Conservation (phyloP, 2,113 vertebrate species). For the Cinclus cinclus region DNA sequence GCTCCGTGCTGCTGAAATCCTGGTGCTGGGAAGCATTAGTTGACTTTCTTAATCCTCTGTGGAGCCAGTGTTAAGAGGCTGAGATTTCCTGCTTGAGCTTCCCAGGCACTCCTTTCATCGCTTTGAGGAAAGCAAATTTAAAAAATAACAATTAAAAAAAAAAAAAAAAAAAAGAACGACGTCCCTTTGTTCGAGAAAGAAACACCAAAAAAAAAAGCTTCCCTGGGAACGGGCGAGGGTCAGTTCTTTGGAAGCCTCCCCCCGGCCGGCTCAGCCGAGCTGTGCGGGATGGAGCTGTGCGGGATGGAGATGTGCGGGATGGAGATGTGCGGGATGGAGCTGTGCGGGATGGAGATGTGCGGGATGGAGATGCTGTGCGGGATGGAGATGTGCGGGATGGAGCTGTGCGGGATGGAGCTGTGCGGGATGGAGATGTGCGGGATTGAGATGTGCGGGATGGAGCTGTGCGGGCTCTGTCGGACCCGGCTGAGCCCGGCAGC, state of each 20-base stretch:
- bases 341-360: neutral
- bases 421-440: no score
- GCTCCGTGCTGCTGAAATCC: neutral
- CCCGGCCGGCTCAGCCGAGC: neutral
- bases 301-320: neutral
- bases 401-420: no score
- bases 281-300: neutral
- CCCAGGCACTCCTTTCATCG: neutral
- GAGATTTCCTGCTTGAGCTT: neutral
- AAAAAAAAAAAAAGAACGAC: neutral
- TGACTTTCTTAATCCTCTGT: constrained; percentile 12
- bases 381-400: no score
- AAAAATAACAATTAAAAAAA: neutral
- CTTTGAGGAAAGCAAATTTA: neutral
- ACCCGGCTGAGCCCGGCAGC: neutral
- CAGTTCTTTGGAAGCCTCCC: neutral
- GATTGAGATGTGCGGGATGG: neutral
- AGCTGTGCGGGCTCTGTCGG: neutral
- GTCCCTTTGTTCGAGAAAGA: neutral
- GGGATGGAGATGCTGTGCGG: neutral
- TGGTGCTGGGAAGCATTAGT: neutral
- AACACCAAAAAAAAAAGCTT: neutral
- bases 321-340: neutral
- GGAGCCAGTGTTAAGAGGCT: neutral
- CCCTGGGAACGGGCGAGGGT: neutral